phyloP scores from a whole-genome alignment of 2,797 vertebrate species.

The Dryobates pubescens region DNA sequence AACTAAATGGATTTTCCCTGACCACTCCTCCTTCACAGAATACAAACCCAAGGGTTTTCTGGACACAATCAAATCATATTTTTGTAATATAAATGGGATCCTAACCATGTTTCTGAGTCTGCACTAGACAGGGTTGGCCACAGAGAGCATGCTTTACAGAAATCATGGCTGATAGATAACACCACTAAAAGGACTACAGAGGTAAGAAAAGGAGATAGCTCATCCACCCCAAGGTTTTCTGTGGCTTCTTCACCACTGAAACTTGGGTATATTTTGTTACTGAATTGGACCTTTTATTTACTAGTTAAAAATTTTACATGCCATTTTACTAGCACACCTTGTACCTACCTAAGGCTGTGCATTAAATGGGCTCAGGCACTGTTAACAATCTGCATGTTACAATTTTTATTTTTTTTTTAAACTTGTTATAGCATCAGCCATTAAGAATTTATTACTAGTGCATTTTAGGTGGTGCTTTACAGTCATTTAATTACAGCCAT shows the following conservation, averaged over 20 bases:
- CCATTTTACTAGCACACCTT: conserved; percentile 31
- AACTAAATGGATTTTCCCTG: neutral
- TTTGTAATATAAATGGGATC: neutral
- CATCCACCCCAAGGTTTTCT: neutral
- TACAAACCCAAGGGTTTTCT: neutral
- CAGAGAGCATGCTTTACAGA: neutral
- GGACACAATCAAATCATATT: neutral
- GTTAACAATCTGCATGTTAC: conserved; percentile 46
- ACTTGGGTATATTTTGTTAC: neutral
- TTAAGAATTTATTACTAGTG: conserved; percentile 60
- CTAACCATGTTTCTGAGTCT: neutral
- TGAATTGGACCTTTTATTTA: conserved; percentile 31
- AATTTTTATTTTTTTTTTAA: neutral
- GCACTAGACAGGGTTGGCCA: neutral
- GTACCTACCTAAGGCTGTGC: conserved; percentile 32
- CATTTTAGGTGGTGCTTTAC: conserved; percentile 58
- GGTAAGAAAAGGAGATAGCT: neutral
- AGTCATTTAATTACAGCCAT: conserved; percentile 57
- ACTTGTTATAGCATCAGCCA: conserved; percentile 35
- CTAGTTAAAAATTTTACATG: conserved; percentile 36
- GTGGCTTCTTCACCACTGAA: neutral
- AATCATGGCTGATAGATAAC: neutral
- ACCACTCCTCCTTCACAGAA: neutral
- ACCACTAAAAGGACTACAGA: neutral
- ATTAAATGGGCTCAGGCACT: conserved; percentile 24